These are phyloP conservation scores for Oryzias melastigma DNA, from an alignment of 2,113 vertebrate species.

Conservation along the genomic window DNA sequence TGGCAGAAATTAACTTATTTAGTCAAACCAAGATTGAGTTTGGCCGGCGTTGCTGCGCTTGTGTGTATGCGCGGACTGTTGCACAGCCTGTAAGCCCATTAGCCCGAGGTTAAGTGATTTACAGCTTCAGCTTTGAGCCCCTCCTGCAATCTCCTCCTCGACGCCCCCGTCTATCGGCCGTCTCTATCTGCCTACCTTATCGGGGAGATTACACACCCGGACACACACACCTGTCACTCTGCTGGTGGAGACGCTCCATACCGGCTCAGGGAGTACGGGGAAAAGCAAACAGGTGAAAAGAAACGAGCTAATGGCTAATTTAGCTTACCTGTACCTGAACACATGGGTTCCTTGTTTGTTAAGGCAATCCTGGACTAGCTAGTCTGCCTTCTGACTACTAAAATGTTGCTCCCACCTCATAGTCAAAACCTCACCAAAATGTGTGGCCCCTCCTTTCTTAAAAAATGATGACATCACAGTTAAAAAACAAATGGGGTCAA, in stretches of 20 bases:
- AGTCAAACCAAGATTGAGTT: slow-evolving; percentile 36
- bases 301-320: slow-evolving; percentile 33
- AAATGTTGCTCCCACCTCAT: no score
- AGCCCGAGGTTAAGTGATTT: slow-evolving; percentile 77
- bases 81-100: slow-evolving; percentile 71
- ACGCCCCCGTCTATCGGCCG: slow-evolving; percentile 56
- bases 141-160: slow-evolving; percentile 64
- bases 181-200: slow-evolving; percentile 64
- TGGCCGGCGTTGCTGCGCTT: slow-evolving; percentile 29
- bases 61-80: slow-evolving; percentile 39
- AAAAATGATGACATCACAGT: no score
- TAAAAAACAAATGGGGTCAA: no score
- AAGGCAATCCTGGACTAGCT: slow-evolving; percentile 14
- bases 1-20: slow-evolving; percentile 29
- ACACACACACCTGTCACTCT: slow-evolving; percentile 43
- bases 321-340: slow-evolving; percentile 25
- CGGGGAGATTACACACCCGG: slow-evolving; percentile 57
- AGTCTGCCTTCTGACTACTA: slow-evolving; percentile 1
- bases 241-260: slow-evolving; percentile 33
- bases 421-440: no score
- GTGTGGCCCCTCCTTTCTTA: no score
- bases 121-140: slow-evolving; percentile 68
- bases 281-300: slow-evolving; percentile 22
- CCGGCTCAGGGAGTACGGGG: not conserved
- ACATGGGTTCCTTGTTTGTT: slow-evolving; percentile 65